A percentile compares a stretch with the other conserved stretches of the same genome.
Evolutionary conservation across 2,888 invertebrate species (phyloP).

Genomic region (Labia minor): DNA sequence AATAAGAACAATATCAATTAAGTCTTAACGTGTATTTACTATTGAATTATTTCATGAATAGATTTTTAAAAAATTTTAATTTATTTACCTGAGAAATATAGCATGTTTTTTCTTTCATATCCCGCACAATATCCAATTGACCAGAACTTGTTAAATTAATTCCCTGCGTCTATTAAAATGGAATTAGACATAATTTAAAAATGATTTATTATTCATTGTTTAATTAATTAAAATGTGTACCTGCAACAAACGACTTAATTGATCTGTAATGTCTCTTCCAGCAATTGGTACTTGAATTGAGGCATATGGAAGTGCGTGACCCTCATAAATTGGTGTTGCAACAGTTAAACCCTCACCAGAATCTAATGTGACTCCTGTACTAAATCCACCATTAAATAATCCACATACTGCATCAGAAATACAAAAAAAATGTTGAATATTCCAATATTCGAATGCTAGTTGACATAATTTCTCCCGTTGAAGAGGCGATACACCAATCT

Average conservation of each 20-base stretch:
- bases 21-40: too few relatives aligned
- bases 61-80: too few relatives aligned
- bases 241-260: neutral
- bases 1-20: too few relatives aligned
- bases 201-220: too few relatives aligned
- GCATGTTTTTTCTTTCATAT: neutral
- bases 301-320: neutral
- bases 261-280: neutral
- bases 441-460: neutral
- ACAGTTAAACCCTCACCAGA: neutral
- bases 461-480: neutral
- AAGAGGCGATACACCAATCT: neutral
- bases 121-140: neutral
- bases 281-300: neutral
- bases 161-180: neutral
- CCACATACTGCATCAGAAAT: neutral
- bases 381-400: neutral
- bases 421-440: neutral
- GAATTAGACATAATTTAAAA: too few relatives aligned
- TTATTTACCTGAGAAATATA: neutral
- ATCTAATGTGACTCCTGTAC: neutral
- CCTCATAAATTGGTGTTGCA: neutral
- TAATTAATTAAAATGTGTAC: too few relatives aligned
- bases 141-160: neutral
- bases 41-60: too few relatives aligned